These are phyloP conservation scores for Drosophila hydei DNA, from an alignment of 1,140 invertebrate genomes.

Conservation along the genomic window DNA sequence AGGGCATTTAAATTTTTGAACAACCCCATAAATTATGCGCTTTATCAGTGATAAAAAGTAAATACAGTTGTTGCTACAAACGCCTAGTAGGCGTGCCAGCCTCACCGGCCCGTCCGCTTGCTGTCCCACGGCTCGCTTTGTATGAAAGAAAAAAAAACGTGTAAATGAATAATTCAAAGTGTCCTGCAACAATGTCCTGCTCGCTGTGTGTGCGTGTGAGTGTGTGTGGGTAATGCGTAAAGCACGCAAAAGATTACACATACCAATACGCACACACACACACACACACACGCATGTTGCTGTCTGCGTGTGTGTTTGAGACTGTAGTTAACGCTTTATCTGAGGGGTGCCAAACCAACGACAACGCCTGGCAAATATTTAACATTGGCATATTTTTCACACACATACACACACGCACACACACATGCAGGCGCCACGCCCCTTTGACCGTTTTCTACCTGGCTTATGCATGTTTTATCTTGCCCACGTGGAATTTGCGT, in stretches of 20 bases:
- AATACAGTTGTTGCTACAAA: constrained; percentile 80
- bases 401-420: constrained; percentile 50
- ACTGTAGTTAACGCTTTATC: constrained; percentile 78
- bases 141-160: constrained; percentile 46
- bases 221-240: constrained; percentile 69
- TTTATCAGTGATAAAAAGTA: constrained; percentile 83
- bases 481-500: constrained; percentile 80
- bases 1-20: constrained; percentile 80
- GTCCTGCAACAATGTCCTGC: constrained; percentile 77
- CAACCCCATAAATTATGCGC: constrained; percentile 80
- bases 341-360: constrained; percentile 70
- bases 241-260: constrained; percentile 81
- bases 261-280: constrained; percentile 46
- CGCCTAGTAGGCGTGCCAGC: constrained; percentile 63
- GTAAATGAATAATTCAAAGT: constrained; percentile 82
- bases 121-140: constrained; percentile 59
- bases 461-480: constrained; percentile 81
- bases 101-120: constrained; percentile 3
- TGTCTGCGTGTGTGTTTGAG: constrained; percentile 32
- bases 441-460: constrained; percentile 45
- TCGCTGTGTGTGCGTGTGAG: constrained; percentile 34
- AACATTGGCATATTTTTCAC: constrained; percentile 79
- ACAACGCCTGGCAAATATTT: constrained; percentile 77
- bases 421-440: constrained; percentile 23
- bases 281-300: constrained; percentile 18